These are phyloP conservation scores for Cetoscarus ocellatus DNA, from an alignment of 2,797 vertebrate species.

Conservation along the genomic window DNA sequence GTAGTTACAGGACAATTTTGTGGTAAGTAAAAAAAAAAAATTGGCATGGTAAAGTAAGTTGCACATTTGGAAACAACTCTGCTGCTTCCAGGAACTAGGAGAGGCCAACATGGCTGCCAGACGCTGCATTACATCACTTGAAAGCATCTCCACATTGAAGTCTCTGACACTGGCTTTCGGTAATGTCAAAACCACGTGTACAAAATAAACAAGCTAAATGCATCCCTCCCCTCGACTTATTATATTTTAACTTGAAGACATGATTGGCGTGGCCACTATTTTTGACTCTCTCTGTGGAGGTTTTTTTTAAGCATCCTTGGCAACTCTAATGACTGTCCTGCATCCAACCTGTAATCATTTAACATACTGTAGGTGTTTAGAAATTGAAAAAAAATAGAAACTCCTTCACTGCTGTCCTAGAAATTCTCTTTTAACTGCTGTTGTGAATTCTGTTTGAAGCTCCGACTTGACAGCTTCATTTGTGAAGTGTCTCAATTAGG, in stretches of 20 bases:
- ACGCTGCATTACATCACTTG: conserved; percentile 22
- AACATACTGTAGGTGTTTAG: conserved; percentile 46
- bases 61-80: conserved; percentile 2
- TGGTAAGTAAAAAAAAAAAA: not conserved
- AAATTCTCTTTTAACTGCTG: conserved; percentile 74
- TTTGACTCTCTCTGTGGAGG: conserved; percentile 28
- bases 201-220: conserved; percentile 16
- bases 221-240: conserved; percentile 1
- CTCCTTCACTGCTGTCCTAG: conserved; percentile 67
- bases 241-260: conserved; percentile 6
- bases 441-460: conserved; percentile 78
- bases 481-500: conserved; percentile 84
- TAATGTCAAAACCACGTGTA: conserved; percentile 23
- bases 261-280: conserved; percentile 44
- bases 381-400: conserved; percentile 1
- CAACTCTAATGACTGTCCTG: conserved; percentile 51
- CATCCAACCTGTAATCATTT: conserved; percentile 63
- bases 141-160: conserved; percentile 1
- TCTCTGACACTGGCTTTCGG: conserved; percentile 6
- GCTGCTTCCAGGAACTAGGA: conserved; percentile 9
- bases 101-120: conserved; percentile 29
- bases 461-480: conserved; percentile 75
- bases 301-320: conserved; percentile 37
- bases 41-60: not conserved
- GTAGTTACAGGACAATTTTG: not conserved